These are phyloP conservation scores for Orthosia gothica DNA, from an alignment of 2,888 invertebrate species.

Conservation along the genomic window DNA sequence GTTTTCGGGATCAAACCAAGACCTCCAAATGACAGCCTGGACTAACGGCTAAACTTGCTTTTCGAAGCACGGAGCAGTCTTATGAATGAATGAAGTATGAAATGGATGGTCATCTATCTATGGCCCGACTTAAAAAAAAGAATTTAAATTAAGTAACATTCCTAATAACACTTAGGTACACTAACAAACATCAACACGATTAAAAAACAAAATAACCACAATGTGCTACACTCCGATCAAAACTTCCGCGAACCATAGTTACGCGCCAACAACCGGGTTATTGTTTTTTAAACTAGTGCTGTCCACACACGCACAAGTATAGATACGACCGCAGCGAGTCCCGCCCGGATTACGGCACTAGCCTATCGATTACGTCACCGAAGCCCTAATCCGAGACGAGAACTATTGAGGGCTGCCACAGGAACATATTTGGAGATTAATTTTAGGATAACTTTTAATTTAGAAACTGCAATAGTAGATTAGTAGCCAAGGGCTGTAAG, in stretches of 20 bases:
- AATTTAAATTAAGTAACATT: background rate
- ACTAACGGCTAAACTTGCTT: no score
- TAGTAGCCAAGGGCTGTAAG: no score
- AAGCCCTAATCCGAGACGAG: conserved; percentile 68
- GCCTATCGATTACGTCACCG: conserved; percentile 69
- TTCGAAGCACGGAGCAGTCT: no score
- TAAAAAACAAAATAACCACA: background rate
- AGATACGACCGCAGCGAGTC: conserved; percentile 59
- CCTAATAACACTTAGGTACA: background rate
- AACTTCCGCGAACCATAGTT: conserved; percentile 9
- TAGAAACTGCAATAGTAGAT: no score
- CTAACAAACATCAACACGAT: background rate
- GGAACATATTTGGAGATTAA: background rate
- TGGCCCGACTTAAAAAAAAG: no score
- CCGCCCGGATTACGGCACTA: conserved; percentile 66
- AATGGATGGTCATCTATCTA: no score
- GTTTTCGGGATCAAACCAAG: no score
- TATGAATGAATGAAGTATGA: no score
- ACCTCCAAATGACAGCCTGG: no score
- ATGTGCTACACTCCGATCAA: background rate
- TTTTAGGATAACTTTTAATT: background rate
- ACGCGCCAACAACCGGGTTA: conserved; percentile 9
- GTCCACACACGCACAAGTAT: conserved; percentile 43
- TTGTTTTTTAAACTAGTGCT: conserved; percentile 44
- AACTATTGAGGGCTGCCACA: conserved; percentile 51